Conservation (phyloP, 1,140 invertebrate species). For the Drosophila sproati region DNA sequence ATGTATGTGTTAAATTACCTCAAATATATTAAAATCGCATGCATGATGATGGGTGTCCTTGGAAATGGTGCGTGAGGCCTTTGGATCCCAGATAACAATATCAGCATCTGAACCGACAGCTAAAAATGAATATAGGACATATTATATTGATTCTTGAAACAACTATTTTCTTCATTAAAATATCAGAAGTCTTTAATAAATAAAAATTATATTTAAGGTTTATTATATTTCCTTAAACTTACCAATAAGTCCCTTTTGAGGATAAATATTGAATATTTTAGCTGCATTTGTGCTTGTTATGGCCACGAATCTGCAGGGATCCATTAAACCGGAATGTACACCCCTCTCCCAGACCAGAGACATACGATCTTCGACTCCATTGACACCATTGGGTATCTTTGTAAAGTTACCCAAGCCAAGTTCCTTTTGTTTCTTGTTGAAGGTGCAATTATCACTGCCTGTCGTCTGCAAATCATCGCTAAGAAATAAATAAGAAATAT, state of each 20-base stretch:
- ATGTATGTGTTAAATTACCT: constrained; percentile 81
- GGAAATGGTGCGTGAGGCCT: constrained; percentile 93
- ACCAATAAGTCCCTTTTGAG: constrained; percentile 96
- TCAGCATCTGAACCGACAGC: constrained; percentile 97
- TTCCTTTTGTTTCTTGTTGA: constrained; percentile 96
- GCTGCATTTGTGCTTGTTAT: constrained; percentile 98
- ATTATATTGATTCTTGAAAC: background rate
- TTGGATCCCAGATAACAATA: constrained; percentile 98
- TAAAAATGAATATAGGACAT: background rate
- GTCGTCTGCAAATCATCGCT: constrained; percentile 96
- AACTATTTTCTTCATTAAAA: too few relatives aligned
- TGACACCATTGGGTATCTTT: constrained; percentile 99
- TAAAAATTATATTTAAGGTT: background rate
- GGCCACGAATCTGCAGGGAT: constrained; percentile 97
- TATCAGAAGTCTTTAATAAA: background rate
- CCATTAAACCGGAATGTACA: constrained; percentile 95
- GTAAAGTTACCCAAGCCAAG: constrained; percentile 96
- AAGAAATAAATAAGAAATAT: background rate
- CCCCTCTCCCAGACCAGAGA: constrained; percentile 99
- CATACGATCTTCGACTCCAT: constrained; percentile 99
- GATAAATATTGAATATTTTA: constrained; percentile 99
- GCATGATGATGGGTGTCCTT: constrained; percentile 96
- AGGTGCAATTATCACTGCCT: constrained; percentile 99
- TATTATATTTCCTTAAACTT: background rate
- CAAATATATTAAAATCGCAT: constrained; percentile 99